Conservation (phyloP, 2,797 vertebrate genomes). For the Gallinago stenura region DNA sequence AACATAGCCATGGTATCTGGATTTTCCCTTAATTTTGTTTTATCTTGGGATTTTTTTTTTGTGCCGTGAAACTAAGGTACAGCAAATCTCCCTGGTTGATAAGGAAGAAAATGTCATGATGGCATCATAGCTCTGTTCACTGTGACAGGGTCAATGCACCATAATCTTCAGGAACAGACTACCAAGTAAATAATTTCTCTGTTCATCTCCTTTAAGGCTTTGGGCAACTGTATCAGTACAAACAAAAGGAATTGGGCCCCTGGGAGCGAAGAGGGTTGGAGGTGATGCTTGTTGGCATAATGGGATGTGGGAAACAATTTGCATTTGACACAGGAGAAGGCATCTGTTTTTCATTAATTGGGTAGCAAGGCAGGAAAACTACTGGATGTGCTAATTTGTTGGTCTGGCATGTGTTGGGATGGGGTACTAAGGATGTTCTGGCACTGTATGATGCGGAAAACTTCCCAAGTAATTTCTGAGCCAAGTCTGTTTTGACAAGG, state of each 20-base stretch:
- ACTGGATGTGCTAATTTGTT: conserved; percentile 10
- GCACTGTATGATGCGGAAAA: not conserved
- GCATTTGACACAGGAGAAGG: not conserved
- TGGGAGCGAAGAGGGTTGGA: not conserved
- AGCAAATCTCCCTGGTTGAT: not conserved
- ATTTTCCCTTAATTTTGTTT: not conserved
- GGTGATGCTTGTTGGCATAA: not conserved
- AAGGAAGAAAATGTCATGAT: not conserved
- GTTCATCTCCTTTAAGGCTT: not conserved
- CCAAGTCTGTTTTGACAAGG: not conserved
- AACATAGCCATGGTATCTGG: not conserved
- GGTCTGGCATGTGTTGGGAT: not conserved
- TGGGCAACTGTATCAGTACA: not conserved
- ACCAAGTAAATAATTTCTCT: not conserved
- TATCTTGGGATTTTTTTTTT: not conserved
- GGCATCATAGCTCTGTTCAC: not conserved
- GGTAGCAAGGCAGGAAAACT: not conserved
- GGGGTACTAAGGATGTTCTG: not conserved
- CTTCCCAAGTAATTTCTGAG: not conserved
- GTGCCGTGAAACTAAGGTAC: not conserved
- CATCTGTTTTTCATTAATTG: conserved; percentile 36
- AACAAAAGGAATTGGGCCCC: not conserved
- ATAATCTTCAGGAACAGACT: not conserved
- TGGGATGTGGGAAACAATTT: conserved; percentile 25
- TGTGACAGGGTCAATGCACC: not conserved